These are phyloP conservation scores for Syngnathus acus DNA, from an alignment of 2,797 vertebrate genomes.

Conservation along the genomic window DNA sequence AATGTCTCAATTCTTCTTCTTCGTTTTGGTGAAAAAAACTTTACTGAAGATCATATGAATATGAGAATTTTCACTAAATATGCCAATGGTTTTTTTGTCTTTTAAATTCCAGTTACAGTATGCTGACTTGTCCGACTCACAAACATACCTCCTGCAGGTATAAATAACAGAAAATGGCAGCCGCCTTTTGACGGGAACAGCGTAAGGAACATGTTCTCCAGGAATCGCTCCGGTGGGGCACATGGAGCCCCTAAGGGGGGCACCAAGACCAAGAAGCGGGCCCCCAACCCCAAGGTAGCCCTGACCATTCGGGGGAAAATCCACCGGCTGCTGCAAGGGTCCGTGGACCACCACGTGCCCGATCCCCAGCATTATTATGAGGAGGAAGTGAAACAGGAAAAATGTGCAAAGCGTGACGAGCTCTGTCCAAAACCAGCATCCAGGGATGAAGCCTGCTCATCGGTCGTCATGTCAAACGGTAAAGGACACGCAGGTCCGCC, in stretches of 20 bases:
- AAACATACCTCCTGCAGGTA: not conserved
- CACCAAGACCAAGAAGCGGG: slow-evolving; percentile 71
- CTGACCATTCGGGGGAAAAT: slow-evolving; percentile 78
- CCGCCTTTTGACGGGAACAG: slow-evolving; percentile 21
- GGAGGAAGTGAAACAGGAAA: slow-evolving; percentile 73
- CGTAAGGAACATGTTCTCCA: slow-evolving; percentile 74
- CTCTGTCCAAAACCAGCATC: slow-evolving; percentile 39
- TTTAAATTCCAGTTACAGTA: slow-evolving; percentile 46
- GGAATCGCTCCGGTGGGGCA: slow-evolving; percentile 78
- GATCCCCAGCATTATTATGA: slow-evolving; percentile 68
- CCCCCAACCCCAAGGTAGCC: slow-evolving; percentile 72
- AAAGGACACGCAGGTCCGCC: slow-evolving; percentile 35
- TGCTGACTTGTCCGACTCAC: slow-evolving; percentile 18
- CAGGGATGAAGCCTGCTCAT: slow-evolving; percentile 41
- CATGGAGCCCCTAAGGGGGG: slow-evolving; percentile 71
- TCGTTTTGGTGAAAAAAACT: slow-evolving; percentile 1
- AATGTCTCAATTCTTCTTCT: slow-evolving; percentile 15
- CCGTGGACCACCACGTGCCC: slow-evolving; percentile 68
- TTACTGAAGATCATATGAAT: not conserved
- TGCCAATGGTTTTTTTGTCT: slow-evolving; percentile 12
- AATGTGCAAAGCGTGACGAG: slow-evolving; percentile 50
- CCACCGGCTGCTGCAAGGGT: slow-evolving; percentile 82
- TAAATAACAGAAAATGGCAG: slow-evolving; percentile 19
- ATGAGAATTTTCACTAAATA: not conserved
- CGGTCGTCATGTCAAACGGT: slow-evolving; percentile 48